These are phyloP conservation scores for Penaeus japonicus DNA, from an alignment of 1,140 invertebrate species.

Conservation along the genomic window DNA sequence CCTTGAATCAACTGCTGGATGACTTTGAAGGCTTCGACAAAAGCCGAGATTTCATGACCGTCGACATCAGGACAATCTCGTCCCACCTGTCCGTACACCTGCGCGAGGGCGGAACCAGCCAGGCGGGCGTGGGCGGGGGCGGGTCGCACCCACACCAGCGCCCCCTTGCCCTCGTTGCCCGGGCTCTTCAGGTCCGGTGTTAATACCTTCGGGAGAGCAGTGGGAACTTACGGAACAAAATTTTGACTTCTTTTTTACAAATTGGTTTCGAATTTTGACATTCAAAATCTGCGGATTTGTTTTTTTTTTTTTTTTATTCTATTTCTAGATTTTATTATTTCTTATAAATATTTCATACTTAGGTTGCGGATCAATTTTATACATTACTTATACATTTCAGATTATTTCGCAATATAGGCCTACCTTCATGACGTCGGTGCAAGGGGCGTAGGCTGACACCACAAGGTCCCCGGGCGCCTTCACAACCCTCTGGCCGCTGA, in stretches of 20 bases:
- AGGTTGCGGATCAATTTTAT: background rate
- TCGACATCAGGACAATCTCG: conserved; percentile 79
- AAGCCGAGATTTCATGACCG: conserved; percentile 70
- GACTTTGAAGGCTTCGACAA: conserved; percentile 80
- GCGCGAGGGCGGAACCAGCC: conserved; percentile 91
- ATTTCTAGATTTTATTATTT: background rate
- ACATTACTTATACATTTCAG: no score
- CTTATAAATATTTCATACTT: background rate
- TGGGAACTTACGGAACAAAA: no score
- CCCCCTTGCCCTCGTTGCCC: conserved; percentile 62
- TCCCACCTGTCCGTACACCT: conserved; percentile 88
- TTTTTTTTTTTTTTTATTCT: background rate
- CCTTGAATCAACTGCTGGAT: conserved; percentile 84
- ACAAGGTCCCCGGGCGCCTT: conserved; percentile 79
- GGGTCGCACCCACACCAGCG: conserved; percentile 53
- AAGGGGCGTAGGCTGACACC: conserved; percentile 92
- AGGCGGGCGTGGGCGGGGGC: conserved; percentile 68
- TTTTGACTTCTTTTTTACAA: no score
- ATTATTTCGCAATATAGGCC: no score
- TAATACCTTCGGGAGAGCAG: conserved; percentile 67
- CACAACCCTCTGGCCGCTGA: conserved; percentile 70
- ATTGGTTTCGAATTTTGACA: no score
- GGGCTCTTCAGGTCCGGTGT: conserved; percentile 90
- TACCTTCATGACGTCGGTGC: conserved; percentile 78
- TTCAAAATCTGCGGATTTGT: no score